Evolutionary conservation across 2,113 vertebrate species (phyloP).

Genomic region (Odontesthes bonariensis): DNA sequence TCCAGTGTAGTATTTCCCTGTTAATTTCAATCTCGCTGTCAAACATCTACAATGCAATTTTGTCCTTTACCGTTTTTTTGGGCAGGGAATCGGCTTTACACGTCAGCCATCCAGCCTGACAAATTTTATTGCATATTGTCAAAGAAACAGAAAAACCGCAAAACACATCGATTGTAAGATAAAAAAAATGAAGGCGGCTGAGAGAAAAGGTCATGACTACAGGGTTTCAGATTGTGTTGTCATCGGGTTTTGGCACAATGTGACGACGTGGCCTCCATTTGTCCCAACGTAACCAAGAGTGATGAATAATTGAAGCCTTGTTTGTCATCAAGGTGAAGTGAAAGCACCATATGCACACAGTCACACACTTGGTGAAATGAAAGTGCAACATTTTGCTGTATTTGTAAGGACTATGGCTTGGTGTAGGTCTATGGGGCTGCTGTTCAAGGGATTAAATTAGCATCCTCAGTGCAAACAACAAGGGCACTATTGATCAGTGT

Average conservation of each 20-base stretch:
- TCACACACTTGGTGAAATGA: background rate
- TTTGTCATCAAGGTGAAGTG: constrained; percentile 58
- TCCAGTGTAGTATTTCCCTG: background rate
- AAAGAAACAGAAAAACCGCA: constrained; percentile 7
- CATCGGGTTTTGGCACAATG: constrained; percentile 35
- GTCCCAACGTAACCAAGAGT: constrained; percentile 35
- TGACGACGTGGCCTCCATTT: constrained; percentile 43
- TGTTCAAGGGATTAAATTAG: background rate
- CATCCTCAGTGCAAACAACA: background rate
- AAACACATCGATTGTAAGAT: constrained; percentile 23
- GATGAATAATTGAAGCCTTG: constrained; percentile 54
- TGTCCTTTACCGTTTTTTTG: background rate
- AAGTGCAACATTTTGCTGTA: constrained; percentile 4
- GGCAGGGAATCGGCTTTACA: too few relatives aligned
- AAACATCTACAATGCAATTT: background rate
- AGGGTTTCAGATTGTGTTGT: constrained; percentile 33
- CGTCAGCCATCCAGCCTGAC: too few relatives aligned
- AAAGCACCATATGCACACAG: constrained; percentile 28
- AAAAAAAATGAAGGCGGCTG: background rate
- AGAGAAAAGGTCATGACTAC: constrained; percentile 38
- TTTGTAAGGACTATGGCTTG: constrained; percentile 24
- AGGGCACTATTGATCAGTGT: background rate
- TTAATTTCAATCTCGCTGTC: constrained; percentile 18
- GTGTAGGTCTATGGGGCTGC: background rate
- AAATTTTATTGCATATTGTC: too few relatives aligned